Evolutionary conservation across 2,797 vertebrate genomes (phyloP).

Genomic region (Nasua narica): DNA sequence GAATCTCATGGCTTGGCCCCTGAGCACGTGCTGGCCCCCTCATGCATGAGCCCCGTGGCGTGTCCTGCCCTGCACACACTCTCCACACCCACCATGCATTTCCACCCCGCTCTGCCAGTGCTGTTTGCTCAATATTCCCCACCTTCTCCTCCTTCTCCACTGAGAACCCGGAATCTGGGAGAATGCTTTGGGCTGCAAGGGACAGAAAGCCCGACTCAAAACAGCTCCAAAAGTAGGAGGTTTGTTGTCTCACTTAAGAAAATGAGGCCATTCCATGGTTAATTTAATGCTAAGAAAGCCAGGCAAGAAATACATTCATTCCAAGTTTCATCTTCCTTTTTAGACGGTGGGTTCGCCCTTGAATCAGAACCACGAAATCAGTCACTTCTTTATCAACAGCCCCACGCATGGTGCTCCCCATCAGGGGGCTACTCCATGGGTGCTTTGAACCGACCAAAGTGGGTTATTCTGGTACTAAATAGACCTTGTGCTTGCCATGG

Average conservation of each 20-base stretch:
- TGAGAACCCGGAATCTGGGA: neutral
- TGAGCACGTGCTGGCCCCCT: neutral
- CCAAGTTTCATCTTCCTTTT: neutral
- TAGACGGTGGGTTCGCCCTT: neutral
- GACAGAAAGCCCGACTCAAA: neutral
- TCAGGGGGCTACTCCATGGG: neutral
- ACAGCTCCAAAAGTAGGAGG: neutral
- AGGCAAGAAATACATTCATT: neutral
- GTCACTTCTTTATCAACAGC: neutral
- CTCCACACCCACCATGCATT: fast-evolving
- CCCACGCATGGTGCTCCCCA: neutral
- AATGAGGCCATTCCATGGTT: neutral
- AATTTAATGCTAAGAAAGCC: neutral
- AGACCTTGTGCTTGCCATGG: neutral
- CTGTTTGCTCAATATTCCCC: no score
- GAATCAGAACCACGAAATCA: neutral
- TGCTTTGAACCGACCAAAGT: neutral
- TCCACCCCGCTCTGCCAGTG: neutral
- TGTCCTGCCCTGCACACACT: neutral
- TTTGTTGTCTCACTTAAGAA: neutral
- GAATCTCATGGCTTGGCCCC: neutral
- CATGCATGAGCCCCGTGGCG: no score
- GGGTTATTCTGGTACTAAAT: neutral
- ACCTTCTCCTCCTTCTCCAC: neutral
- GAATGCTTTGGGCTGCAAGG: neutral